Conservation (phyloP, 2,888 invertebrate genomes). For the Pachydiplax longipennis region DNA sequence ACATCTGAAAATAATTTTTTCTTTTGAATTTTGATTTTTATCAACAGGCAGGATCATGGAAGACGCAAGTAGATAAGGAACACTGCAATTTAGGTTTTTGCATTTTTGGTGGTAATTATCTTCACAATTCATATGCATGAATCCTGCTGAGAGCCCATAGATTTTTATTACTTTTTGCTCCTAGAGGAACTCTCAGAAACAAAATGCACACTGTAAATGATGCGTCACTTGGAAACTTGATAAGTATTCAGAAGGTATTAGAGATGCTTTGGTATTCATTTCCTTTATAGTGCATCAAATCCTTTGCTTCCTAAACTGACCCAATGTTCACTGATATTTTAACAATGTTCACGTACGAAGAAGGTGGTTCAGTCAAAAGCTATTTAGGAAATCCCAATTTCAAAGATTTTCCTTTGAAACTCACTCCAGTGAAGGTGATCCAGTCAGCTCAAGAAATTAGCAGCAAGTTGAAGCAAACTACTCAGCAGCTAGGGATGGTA, state of each 20-base stretch:
- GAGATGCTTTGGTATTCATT: background rate
- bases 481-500: slow-evolving; percentile 38
- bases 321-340: background rate
- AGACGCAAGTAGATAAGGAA: background rate
- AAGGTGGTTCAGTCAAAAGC: background rate
- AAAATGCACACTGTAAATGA: background rate
- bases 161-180: background rate
- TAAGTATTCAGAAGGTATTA: background rate
- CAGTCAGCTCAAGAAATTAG: slow-evolving; percentile 33
- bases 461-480: slow-evolving; percentile 41
- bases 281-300: background rate
- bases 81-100: background rate
- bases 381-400: background rate
- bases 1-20: background rate
- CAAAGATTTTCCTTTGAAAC: slow-evolving; percentile 1
- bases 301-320: background rate
- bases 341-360: background rate
- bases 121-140: background rate
- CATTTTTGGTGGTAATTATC: background rate
- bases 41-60: background rate
- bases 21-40: background rate
- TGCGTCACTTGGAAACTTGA: background rate
- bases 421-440: slow-evolving; percentile 28
- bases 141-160: background rate
- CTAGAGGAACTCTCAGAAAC: background rate